These are phyloP conservation scores for Manacus vitellinus DNA, from an alignment of 2,113 vertebrate genomes.

Conservation along the genomic window DNA sequence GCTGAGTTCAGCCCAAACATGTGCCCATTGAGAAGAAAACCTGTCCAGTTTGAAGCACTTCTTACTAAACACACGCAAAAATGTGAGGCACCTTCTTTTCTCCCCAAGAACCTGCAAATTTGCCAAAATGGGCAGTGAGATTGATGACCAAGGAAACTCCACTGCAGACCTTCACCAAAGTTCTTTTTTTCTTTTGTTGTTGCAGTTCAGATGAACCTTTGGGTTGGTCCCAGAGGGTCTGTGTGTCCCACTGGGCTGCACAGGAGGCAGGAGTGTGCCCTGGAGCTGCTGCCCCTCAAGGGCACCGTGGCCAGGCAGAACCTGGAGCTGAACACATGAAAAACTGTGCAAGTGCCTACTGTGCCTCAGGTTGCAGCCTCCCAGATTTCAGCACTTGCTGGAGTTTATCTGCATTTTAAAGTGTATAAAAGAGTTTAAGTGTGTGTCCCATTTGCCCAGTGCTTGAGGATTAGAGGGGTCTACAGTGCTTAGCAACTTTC, in stretches of 20 bases:
- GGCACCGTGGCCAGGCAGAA: accelerated
- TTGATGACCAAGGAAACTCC: neutral
- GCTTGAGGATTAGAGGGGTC: neutral
- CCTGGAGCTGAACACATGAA: neutral
- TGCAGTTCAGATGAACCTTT: neutral
- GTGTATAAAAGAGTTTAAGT: accelerated
- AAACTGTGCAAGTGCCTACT: neutral
- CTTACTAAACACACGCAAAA: neutral
- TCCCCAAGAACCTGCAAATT: neutral
- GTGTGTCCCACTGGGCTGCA: neutral
- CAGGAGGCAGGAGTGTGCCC: accelerated
- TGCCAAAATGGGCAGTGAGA: neutral
- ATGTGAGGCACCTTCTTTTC: neutral
- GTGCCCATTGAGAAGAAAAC: neutral
- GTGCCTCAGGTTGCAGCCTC: accelerated
- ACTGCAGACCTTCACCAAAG: too few species aligned
- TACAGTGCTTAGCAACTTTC: neutral
- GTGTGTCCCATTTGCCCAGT: neutral
- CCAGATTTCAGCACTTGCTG: neutral
- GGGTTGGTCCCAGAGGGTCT: accelerated
- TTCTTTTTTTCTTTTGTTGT: neutral
- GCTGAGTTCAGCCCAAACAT: neutral
- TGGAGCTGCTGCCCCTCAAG: accelerated
- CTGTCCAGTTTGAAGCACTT: neutral
- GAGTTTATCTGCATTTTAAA: neutral